Evolutionary conservation across 2,113 vertebrate species (phyloP).

Genomic region (Rhinoptilus africanus): DNA sequence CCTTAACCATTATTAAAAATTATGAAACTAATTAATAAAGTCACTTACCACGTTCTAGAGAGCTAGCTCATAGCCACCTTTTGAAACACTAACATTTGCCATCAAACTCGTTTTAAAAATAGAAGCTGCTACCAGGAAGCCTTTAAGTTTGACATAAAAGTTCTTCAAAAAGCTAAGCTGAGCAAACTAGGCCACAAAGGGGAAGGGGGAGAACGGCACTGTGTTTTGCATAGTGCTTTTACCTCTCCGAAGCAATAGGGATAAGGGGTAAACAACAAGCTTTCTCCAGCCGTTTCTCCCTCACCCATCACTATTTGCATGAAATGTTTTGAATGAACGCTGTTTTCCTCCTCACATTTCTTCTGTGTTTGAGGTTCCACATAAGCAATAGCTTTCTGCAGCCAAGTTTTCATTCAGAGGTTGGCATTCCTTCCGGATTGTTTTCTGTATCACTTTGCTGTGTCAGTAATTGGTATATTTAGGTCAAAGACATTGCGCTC

Average conservation of each 20-base stretch:
- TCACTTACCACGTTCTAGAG: background rate
- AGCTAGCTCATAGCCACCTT: background rate
- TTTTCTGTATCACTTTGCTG: constrained; percentile 17
- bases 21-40: background rate
- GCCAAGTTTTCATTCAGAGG: constrained; percentile 32
- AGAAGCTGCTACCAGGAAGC: background rate
- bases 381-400: background rate
- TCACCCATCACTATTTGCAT: background rate
- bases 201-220: background rate
- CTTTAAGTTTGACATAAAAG: background rate
- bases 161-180: background rate
- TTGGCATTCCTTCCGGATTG: background rate
- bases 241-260: background rate
- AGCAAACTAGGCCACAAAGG: background rate
- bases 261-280: background rate
- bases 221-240: background rate
- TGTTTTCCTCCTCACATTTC: background rate
- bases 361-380: background rate
- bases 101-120: background rate
- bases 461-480: constrained; percentile 53
- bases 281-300: background rate
- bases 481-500: constrained; percentile 38
- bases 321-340: background rate
- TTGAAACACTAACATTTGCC: background rate
- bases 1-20: background rate